phyloP scores from a whole-genome alignment of 2,113 vertebrate genomes.

The Saguinus midas region DNA sequence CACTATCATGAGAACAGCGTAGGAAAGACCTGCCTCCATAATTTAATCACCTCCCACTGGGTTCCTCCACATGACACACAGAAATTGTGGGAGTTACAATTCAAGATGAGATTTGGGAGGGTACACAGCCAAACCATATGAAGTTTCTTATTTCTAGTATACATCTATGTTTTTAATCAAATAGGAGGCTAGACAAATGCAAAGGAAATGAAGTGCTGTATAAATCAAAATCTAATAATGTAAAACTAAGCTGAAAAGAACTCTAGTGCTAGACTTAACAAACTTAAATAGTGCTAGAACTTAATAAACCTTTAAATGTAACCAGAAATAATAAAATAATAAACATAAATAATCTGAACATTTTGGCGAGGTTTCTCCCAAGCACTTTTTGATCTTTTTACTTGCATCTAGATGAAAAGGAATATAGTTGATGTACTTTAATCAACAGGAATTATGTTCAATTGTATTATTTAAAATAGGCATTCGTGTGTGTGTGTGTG shows the following conservation, averaged over 20 bases:
- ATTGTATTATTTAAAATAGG: not conserved
- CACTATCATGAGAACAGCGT: too few species aligned
- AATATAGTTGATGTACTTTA: not conserved
- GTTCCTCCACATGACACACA: too few species aligned
- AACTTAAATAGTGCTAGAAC: not conserved
- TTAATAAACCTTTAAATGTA: not conserved
- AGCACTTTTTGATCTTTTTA: not conserved
- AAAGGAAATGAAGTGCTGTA: not conserved
- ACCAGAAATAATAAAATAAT: not conserved
- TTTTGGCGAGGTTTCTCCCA: not conserved
- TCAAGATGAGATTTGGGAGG: too few species aligned
- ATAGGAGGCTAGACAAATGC: not conserved
- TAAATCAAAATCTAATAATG: not conserved
- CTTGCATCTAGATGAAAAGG: not conserved
- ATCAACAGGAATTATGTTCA: not conserved
- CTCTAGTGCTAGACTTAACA: not conserved
- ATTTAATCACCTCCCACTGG: too few species aligned
- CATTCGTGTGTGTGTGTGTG: not conserved
- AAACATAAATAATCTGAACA: not conserved
- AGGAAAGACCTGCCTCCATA: too few species aligned
- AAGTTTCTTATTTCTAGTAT: not conserved
- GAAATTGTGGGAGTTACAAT: too few species aligned
- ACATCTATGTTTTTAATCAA: not conserved
- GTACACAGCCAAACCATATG: too few species aligned
- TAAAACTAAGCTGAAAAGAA: not conserved